phyloP scores from a whole-genome alignment of 2,797 vertebrate genomes.

The Pangasius djambal region DNA sequence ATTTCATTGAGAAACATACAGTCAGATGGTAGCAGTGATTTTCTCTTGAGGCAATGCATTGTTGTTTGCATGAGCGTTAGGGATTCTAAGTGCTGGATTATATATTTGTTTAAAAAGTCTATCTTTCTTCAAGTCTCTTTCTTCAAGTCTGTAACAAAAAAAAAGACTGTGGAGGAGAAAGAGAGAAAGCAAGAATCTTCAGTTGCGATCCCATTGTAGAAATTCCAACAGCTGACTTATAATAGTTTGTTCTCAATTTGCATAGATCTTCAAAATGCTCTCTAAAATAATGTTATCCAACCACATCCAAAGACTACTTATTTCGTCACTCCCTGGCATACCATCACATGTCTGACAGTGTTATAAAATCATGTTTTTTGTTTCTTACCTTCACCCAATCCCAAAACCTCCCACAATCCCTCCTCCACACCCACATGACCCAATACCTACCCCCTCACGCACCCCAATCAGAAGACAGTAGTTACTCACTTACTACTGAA shows the following conservation, averaged over 20 bases:
- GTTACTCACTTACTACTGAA: constrained; percentile 69
- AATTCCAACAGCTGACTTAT: background rate
- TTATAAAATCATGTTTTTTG: constrained; percentile 55
- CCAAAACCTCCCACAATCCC: constrained; percentile 58
- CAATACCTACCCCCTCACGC: constrained; percentile 58
- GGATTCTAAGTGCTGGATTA: background rate
- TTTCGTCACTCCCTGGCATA: constrained; percentile 35
- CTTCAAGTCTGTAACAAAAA: background rate
- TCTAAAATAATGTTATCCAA: background rate
- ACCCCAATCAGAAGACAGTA: constrained; percentile 74
- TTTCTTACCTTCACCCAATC: constrained; percentile 60
- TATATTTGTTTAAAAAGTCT: background rate
- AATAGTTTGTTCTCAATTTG: constrained; percentile 22
- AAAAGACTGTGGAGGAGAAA: background rate
- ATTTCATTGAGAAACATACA: background rate
- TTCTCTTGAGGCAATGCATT: background rate
- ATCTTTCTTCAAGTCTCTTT: background rate
- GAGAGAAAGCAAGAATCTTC: background rate
- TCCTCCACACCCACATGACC: constrained; percentile 57
- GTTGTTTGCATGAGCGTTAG: background rate
- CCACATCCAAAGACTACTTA: background rate
- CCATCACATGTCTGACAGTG: constrained; percentile 37
- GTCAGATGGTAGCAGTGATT: too few relatives aligned
- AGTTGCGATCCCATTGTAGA: background rate
- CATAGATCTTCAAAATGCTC: background rate